These are phyloP conservation scores for Perdix hodgsoniae DNA, from an alignment of 2,797 vertebrate species.

Conservation along the genomic window DNA sequence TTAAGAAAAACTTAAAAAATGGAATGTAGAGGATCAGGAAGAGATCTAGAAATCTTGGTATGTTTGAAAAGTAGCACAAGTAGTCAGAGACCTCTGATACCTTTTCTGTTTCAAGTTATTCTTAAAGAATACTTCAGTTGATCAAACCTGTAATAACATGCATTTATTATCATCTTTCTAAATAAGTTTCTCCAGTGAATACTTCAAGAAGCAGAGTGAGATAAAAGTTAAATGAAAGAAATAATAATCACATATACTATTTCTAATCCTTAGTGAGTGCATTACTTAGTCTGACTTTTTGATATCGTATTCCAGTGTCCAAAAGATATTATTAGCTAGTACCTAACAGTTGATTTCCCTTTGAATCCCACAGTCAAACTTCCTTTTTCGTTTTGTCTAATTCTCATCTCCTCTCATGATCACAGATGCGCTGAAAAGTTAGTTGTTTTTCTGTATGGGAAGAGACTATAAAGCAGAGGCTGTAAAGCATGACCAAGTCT, in stretches of 20 bases:
- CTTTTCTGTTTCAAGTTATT: not conserved
- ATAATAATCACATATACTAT: not conserved
- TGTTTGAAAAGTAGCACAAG: not conserved
- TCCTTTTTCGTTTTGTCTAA: not conserved
- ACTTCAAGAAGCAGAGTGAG: not conserved
- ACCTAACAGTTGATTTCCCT: not conserved
- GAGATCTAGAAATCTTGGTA: not conserved
- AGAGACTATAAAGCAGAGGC: not conserved
- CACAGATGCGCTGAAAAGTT: not conserved
- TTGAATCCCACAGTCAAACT: not conserved
- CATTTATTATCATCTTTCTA: not conserved
- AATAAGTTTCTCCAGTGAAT: not conserved
- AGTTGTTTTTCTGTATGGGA: not conserved
- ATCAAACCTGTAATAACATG: not conserved
- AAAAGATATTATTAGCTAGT: not conserved
- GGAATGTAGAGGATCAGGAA: not conserved
- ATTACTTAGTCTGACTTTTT: not conserved
- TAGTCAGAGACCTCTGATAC: not conserved
- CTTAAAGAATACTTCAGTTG: not conserved
- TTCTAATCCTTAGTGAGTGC: not conserved
- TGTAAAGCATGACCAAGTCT: not conserved
- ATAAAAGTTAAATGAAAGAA: not conserved
- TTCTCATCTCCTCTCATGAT: not conserved
- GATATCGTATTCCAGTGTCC: not conserved
- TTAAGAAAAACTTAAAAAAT: not conserved